Conservation (phyloP, 2,888 invertebrate genomes). For the Mycalesis mineus region DNA sequence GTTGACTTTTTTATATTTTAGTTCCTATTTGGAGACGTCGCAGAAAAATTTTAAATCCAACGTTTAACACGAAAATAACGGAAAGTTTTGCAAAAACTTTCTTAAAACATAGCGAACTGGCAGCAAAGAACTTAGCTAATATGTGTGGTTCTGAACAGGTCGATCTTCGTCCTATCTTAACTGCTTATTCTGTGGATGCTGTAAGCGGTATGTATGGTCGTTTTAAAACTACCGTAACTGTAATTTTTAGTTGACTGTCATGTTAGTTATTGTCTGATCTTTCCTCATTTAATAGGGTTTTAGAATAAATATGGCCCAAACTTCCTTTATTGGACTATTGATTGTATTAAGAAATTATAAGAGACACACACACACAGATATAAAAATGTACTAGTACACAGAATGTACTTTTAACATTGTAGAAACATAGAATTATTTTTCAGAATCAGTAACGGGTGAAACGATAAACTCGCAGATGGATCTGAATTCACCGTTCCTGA, state of each 20-base stretch:
- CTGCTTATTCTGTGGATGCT: slow-evolving; percentile 79
- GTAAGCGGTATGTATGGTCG: slow-evolving; percentile 81
- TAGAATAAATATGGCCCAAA: no score
- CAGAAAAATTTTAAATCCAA: slow-evolving; percentile 80
- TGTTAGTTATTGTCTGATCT: no score
- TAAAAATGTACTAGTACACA: no score
- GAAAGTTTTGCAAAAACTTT: slow-evolving; percentile 81
- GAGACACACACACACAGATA: no score
- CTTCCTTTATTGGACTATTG: no score
- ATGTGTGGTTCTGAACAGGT: slow-evolving; percentile 47
- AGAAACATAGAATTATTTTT: neutral
- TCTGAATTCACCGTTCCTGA: slow-evolving; percentile 50
- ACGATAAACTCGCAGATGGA: slow-evolving; percentile 54
- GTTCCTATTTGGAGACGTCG: slow-evolving; percentile 79
- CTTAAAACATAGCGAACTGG: slow-evolving; percentile 74
- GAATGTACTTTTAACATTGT: no score
- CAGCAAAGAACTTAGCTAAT: slow-evolving; percentile 59
- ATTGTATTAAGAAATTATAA: no score
- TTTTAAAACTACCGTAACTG: no score
- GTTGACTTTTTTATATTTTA: slow-evolving; percentile 32
- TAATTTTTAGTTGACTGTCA: no score
- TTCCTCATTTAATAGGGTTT: no score
- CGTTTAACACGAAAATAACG: slow-evolving; percentile 82
- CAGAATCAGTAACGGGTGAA: slow-evolving; percentile 65
- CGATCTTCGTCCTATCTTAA: slow-evolving; percentile 74